phyloP scores from a whole-genome alignment of 2,113 vertebrate species.

The Columba janthina region DNA sequence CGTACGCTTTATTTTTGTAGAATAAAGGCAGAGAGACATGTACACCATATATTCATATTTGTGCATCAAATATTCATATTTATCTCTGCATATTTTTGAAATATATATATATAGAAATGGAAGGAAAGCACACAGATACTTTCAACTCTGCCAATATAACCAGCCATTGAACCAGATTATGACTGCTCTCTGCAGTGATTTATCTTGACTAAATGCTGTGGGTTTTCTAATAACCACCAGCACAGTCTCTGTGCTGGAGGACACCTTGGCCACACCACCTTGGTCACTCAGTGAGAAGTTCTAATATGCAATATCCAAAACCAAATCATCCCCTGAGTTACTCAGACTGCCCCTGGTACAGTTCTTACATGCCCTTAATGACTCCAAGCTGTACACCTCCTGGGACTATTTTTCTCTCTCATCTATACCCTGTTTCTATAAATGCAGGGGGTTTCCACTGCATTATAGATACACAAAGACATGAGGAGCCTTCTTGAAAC shows the following conservation, averaged over 20 bases:
- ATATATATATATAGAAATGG: fast-evolving
- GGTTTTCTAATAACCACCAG: background rate
- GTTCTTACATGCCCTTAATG: no score
- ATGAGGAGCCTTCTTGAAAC: background rate
- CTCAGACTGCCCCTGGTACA: background rate
- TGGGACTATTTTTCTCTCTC: background rate
- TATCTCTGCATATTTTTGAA: background rate
- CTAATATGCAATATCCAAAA: background rate
- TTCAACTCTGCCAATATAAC: background rate
- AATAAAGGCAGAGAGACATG: background rate
- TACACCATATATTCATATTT: no score
- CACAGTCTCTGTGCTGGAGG: background rate
- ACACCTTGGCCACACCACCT: background rate
- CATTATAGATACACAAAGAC: background rate
- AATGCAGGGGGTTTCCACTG: background rate
- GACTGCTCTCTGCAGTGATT: background rate
- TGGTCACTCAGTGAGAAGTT: fast-evolving
- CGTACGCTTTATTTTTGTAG: background rate
- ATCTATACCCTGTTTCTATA: background rate
- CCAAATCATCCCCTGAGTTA: background rate
- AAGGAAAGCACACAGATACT: background rate
- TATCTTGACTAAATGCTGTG: background rate
- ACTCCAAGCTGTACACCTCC: background rate
- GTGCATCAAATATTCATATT: background rate
- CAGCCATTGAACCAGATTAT: background rate